phyloP scores from a whole-genome alignment of 2,113 vertebrate genomes.

The Nipponia nippon region DNA sequence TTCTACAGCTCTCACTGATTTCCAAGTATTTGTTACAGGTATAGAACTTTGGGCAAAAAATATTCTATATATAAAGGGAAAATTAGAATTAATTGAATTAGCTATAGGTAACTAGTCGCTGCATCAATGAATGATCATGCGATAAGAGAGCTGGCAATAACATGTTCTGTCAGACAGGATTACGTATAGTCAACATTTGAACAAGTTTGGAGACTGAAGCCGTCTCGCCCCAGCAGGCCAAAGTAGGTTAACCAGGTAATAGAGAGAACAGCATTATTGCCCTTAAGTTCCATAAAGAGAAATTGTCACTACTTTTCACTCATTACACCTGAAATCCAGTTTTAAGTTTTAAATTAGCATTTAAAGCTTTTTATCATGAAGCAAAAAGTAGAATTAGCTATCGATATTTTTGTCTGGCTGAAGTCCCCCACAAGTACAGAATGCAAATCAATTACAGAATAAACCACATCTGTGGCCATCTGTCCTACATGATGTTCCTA shows the following conservation, averaged over 20 bases:
- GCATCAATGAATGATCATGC: background rate
- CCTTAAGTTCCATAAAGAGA: background rate
- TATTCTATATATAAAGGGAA: background rate
- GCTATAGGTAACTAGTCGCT: fast-evolving
- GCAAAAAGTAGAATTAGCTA: background rate
- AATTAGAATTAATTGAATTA: background rate
- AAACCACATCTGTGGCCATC: background rate
- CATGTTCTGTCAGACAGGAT: background rate
- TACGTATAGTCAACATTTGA: background rate
- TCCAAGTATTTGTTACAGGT: background rate
- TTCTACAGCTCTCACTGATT: background rate
- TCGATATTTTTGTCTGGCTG: background rate
- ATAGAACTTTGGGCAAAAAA: background rate
- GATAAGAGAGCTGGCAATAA: background rate
- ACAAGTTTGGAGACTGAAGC: background rate
- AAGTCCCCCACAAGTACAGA: background rate
- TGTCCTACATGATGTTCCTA: background rate
- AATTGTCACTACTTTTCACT: background rate
- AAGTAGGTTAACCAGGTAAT: background rate
- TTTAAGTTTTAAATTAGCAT: background rate
- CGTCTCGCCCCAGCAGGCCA: background rate
- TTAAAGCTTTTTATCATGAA: background rate
- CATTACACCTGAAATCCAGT: background rate
- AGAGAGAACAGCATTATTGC: background rate
- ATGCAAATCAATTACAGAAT: background rate